Evolutionary conservation across 2,113 vertebrate species (phyloP).

Genomic region (Oreochromis niloticus): DNA sequence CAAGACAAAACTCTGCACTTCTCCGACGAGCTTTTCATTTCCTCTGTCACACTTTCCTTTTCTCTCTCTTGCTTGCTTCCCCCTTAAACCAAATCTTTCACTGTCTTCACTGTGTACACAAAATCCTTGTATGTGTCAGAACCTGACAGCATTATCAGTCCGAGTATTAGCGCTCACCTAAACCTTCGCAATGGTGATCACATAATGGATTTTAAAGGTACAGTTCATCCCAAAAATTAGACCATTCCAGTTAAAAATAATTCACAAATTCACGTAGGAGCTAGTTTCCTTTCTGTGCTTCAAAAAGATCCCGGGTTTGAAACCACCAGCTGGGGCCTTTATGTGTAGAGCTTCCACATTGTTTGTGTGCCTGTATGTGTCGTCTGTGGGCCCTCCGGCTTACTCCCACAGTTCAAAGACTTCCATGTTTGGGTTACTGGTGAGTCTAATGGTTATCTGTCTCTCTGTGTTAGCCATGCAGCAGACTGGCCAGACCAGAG

Average conservation of each 20-base stretch:
- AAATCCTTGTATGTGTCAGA: constrained; percentile 9
- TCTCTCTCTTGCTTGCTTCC: not conserved
- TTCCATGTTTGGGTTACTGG: not conserved
- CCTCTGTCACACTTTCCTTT: not conserved
- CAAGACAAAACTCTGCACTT: not conserved
- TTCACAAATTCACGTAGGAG: not conserved
- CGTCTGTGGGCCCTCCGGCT: not conserved
- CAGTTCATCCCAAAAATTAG: fast-evolving
- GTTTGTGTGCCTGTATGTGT: not conserved
- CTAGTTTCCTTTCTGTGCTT: not conserved
- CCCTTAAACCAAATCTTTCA: not conserved
- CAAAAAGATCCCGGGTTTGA: fast-evolving
- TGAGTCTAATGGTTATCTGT: not conserved
- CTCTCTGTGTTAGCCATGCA: not conserved
- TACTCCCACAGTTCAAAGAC: not conserved
- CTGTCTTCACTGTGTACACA: not conserved
- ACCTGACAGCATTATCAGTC: constrained; percentile 15
- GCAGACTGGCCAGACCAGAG: not conserved
- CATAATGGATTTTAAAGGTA: not conserved
- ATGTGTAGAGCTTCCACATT: not conserved
- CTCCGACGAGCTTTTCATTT: not conserved
- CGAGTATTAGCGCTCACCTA: not conserved
- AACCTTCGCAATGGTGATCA: not conserved
- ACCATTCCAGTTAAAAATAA: not conserved
- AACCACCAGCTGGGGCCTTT: not conserved